Percentiles rank a stretch among this genome's conserved stretches.
Evolutionary conservation across 2,113 vertebrate genomes (phyloP).

Genomic region (Callipepla squamata): DNA sequence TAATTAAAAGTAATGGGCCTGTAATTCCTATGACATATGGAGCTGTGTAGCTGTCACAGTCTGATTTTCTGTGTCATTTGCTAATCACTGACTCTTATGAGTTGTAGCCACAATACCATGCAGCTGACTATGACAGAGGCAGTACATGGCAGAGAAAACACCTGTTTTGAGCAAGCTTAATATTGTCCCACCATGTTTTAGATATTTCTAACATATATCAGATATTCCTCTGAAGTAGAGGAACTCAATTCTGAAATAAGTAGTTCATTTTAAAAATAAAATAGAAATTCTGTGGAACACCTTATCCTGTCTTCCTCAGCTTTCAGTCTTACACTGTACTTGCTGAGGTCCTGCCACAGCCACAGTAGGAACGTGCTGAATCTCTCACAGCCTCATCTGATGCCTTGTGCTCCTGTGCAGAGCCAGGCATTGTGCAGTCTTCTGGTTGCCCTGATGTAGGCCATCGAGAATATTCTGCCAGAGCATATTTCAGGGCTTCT

Average conservation of each 20-base stretch:
- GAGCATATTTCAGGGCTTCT: background rate
- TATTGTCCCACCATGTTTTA: background rate
- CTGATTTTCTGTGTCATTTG: background rate
- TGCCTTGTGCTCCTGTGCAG: rapidly evolving
- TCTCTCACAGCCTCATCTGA: background rate
- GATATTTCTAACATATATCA: background rate
- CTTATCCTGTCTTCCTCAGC: background rate
- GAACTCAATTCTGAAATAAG: background rate
- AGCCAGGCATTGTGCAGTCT: background rate
- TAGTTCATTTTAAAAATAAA: background rate
- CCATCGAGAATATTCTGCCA: constrained; percentile 20
- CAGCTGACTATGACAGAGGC: background rate
- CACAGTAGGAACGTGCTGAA: background rate
- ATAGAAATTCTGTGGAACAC: background rate
- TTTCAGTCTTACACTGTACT: background rate
- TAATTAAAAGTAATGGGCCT: background rate
- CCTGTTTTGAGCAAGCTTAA: background rate
- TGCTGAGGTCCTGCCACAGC: background rate
- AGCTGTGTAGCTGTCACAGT: background rate
- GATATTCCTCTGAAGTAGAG: background rate
- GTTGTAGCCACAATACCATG: background rate
- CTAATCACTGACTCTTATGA: background rate
- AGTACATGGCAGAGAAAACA: background rate
- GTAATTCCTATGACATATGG: background rate
- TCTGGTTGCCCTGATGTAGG: background rate